A percentile compares a stretch with the other conserved stretches of the same genome.
These are phyloP conservation scores for Nestor notabilis DNA, from an alignment of 2,113 vertebrate genomes.

Conservation along the genomic window DNA sequence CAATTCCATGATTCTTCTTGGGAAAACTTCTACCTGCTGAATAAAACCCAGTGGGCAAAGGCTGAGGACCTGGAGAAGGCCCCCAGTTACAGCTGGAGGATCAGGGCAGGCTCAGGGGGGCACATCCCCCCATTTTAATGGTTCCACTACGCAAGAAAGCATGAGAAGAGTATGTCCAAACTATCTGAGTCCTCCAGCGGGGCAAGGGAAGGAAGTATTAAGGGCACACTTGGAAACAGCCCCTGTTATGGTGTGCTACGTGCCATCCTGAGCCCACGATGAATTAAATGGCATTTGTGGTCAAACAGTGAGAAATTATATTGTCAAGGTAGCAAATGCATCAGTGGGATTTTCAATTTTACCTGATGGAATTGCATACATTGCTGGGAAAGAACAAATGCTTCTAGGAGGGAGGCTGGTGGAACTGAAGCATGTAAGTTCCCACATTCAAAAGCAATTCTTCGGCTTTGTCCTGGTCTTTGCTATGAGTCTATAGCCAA, in stretches of 20 bases:
- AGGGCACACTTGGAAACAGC: not conserved
- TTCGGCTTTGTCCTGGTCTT: not conserved
- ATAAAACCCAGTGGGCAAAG: not conserved
- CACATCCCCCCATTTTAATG: not conserved
- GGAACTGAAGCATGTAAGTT: not conserved
- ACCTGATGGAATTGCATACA: not conserved
- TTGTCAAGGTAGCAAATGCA: conserved; percentile 39
- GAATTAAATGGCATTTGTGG: conserved; percentile 4
- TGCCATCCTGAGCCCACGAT: not conserved
- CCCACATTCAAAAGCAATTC: not conserved
- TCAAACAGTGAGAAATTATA: conserved; percentile 48
- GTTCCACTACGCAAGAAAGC: not conserved
- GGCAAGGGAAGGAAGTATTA: not conserved
- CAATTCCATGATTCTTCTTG: not conserved
- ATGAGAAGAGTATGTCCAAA: not conserved
- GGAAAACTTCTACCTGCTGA: not conserved
- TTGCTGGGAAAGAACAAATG: not conserved
- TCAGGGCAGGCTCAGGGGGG: not conserved
- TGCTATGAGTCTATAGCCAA: not conserved
- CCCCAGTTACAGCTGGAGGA: not conserved
- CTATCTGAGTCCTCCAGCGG: not conserved
- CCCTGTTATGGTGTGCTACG: not conserved
- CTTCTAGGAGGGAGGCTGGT: not conserved
- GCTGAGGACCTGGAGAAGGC: not conserved
- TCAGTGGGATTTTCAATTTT: conserved; percentile 39